Conservation (phyloP, 2,113 vertebrate genomes). For the Dascyllus trimaculatus region DNA sequence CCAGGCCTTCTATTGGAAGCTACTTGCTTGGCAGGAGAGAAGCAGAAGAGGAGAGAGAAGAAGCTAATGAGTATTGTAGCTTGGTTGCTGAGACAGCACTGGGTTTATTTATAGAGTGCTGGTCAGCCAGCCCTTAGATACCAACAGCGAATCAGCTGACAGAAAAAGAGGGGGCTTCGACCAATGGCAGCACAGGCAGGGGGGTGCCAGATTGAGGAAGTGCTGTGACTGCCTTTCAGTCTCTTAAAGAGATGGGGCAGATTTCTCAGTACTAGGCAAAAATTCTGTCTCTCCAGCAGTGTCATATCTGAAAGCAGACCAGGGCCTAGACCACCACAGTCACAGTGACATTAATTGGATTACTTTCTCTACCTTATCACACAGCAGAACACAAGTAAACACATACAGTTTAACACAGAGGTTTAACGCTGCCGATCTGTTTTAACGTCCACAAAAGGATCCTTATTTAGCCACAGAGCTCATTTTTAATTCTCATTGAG, state of each 20-base stretch:
- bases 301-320: slow-evolving; percentile 65
- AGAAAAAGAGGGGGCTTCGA: slow-evolving; percentile 74
- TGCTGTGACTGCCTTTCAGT: slow-evolving; percentile 79
- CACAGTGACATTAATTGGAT: slow-evolving; percentile 35
- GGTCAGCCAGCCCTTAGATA: slow-evolving; percentile 89
- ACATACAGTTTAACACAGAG: background rate
- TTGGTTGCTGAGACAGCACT: slow-evolving; percentile 90
- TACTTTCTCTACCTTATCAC: slow-evolving; percentile 29
- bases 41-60: slow-evolving; percentile 73
- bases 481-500: background rate
- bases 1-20: slow-evolving; percentile 74
- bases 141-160: slow-evolving; percentile 84
- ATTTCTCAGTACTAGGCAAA: slow-evolving; percentile 81
- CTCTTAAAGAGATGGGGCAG: slow-evolving; percentile 84
- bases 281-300: slow-evolving; percentile 60
- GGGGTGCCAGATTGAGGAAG: slow-evolving; percentile 85
- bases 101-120: slow-evolving; percentile 90
- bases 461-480: background rate
- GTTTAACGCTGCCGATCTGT: too few relatives aligned
- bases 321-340: slow-evolving; percentile 57
- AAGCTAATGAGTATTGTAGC: slow-evolving; percentile 80
- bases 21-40: slow-evolving; percentile 69
- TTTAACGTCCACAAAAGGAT: too few relatives aligned
- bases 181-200: slow-evolving; percentile 80
- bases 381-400: slow-evolving; percentile 24